Conservation (phyloP, 2,113 vertebrate species). For the Cettia cetti region DNA sequence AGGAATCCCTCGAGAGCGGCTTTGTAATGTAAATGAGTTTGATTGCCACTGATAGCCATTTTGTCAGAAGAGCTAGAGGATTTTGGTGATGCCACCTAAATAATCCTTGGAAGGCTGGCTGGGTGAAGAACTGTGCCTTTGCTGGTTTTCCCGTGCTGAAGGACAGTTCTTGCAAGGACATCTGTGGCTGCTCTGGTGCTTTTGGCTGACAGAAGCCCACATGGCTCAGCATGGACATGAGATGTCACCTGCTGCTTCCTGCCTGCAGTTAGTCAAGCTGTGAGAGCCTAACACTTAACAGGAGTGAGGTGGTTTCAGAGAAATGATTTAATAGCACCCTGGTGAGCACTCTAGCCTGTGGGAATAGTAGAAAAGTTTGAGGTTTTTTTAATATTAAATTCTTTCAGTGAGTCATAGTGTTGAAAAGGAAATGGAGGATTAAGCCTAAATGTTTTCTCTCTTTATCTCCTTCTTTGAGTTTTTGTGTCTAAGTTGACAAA, state of each 20-base stretch:
- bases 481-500: background rate
- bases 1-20: background rate
- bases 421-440: background rate
- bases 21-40: background rate
- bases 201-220: background rate
- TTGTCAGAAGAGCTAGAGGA: background rate
- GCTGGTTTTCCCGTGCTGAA: background rate
- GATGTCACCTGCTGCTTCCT: background rate
- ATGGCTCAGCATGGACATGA: background rate
- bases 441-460: background rate
- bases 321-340: background rate
- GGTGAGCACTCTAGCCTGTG: background rate
- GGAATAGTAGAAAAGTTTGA: background rate
- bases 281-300: background rate
- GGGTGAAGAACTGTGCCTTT: background rate
- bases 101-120: background rate
- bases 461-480: background rate
- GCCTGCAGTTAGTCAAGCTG: background rate
- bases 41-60: background rate
- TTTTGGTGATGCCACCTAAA: background rate
- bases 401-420: background rate
- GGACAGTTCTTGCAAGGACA: rapidly evolving
- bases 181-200: background rate
- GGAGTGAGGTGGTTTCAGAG: background rate
- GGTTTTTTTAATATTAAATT: background rate